Evolutionary conservation across 2,113 vertebrate species (phyloP), one percentile per base, ranked within the genome.

Genomic region (Dipodomys merriami): DNA sequence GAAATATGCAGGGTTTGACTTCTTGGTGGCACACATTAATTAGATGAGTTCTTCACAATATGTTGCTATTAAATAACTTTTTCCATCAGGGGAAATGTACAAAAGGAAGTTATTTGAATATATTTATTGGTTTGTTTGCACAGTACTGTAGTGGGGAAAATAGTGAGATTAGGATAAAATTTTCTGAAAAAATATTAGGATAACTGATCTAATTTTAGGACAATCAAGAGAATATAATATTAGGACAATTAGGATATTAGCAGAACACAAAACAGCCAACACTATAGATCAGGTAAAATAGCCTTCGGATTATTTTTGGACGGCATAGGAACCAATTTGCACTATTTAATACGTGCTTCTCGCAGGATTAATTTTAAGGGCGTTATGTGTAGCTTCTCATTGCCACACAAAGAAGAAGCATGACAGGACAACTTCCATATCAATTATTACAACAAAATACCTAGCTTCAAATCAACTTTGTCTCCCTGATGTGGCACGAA

Each of bases 31-130:
- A 30, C 15, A n/a, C 11, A 33, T 22, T 65, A 88, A 74, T 74
- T 72, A 68, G 13, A 60, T n/a, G 19, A 81, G 7, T 57, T 69
- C 27, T 49, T 49, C 27, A 19, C 27, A 25, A 49, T 82, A 84
- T 35, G 82, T 84, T 80, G 22, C 7, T 92, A 71, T 33, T 86
- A 72, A 74, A 64, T 46, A 90, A 33, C n/a, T 72, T 29, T 89
- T 87, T 68, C 33, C 64, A 90, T 86, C 29, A 86, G 8, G 4
- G 2, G 11, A 53, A 64, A 69, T n/a, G 12, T 78, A 35, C 69
- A n/a, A 83, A 62, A 19, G 30, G 69, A 83, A 92, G 4, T 20
- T 5, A 78, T 65, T 85, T 78, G 15, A 82, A 82, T 18, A 72
- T 25, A 64, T 15, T 6, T 74, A 82, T 60, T 39, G 39, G 6